A percentile compares a stretch with the other conserved stretches of the same genome.
These are phyloP conservation scores for Sebastes melanostomus DNA, from an alignment of 2,797 vertebrate genomes.

Conservation along the genomic window DNA sequence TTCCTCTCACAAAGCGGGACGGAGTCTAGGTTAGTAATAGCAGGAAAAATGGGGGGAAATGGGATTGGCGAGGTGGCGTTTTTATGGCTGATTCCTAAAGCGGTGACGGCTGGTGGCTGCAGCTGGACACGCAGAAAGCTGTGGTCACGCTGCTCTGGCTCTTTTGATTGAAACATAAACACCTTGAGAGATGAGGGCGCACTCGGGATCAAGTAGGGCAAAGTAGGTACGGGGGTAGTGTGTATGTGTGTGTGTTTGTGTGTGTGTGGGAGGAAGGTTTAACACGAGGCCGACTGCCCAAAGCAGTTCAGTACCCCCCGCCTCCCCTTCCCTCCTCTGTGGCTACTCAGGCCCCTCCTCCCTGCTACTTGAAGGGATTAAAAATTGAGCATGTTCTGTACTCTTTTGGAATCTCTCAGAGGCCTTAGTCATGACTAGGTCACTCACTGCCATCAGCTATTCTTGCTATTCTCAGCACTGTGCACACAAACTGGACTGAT, in stretches of 20 bases:
- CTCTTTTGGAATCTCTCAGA: constrained; percentile 54
- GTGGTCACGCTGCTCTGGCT: constrained; percentile 72
- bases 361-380: constrained; percentile 55
- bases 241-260: constrained; percentile 12
- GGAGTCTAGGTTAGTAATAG: constrained; percentile 6
- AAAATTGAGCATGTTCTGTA: constrained; percentile 64
- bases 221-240: constrained; percentile 19
- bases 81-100: constrained; percentile 45
- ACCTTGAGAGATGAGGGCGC: constrained; percentile 68
- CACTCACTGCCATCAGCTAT: constrained; percentile 65
- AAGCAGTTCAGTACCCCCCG: constrained; percentile 14
- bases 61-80: constrained; percentile 12
- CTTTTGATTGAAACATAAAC: constrained; percentile 83
- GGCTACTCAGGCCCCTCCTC: constrained; percentile 8
- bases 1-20: constrained; percentile 22
- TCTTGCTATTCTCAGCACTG: constrained; percentile 60
- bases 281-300: constrained; percentile 16
- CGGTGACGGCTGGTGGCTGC: constrained; percentile 35
- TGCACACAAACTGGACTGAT: constrained; percentile 43
- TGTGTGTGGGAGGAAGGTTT: constrained; percentile 14
- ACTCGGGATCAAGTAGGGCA: constrained; percentile 35
- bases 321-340: constrained; percentile 13
- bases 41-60: neutral
- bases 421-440: constrained; percentile 67
- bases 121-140: constrained; percentile 49